These are phyloP conservation scores for Etheostoma cragini DNA, from an alignment of 2,113 vertebrate genomes.

Conservation along the genomic window DNA sequence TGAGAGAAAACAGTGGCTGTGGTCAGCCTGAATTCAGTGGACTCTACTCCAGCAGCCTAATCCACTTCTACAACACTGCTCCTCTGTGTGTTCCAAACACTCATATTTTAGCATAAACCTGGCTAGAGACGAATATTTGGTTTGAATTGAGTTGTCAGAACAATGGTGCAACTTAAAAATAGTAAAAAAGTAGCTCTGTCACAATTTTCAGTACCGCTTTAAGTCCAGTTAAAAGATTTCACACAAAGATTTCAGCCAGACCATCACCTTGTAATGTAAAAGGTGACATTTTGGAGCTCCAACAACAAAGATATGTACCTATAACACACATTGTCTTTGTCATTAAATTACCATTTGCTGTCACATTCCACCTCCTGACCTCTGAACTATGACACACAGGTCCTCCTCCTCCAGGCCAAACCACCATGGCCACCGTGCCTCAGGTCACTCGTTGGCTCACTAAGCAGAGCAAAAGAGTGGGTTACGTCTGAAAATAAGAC, in stretches of 20 bases:
- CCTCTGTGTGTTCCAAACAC: background rate
- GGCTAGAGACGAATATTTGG: background rate
- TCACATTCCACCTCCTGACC: slow-evolving; percentile 73
- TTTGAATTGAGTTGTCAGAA: background rate
- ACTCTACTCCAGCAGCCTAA: background rate
- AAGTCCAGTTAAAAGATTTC: background rate
- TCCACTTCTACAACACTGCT: background rate
- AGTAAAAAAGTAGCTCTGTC: too few relatives aligned
- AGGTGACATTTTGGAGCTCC: background rate
- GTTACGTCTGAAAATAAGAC: slow-evolving; percentile 7
- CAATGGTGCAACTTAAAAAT: background rate
- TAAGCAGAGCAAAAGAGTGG: slow-evolving; percentile 22
- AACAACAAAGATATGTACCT: slow-evolving; percentile 1
- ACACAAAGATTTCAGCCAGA: background rate
- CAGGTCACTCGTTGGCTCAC: slow-evolving; percentile 42
- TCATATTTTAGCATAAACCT: background rate
- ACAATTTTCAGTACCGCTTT: background rate
- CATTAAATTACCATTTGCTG: slow-evolving; percentile 58
- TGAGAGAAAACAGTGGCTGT: slow-evolving; percentile 12
- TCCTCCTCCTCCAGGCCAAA: slow-evolving; percentile 61
- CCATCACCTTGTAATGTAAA: background rate
- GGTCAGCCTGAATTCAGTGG: background rate
- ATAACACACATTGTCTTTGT: slow-evolving; percentile 45
- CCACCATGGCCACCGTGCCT: slow-evolving; percentile 38
- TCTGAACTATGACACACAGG: slow-evolving; percentile 72